Evolutionary conservation across 2,113 vertebrate species (phyloP).

Genomic region (Anser brachyrhynchus): DNA sequence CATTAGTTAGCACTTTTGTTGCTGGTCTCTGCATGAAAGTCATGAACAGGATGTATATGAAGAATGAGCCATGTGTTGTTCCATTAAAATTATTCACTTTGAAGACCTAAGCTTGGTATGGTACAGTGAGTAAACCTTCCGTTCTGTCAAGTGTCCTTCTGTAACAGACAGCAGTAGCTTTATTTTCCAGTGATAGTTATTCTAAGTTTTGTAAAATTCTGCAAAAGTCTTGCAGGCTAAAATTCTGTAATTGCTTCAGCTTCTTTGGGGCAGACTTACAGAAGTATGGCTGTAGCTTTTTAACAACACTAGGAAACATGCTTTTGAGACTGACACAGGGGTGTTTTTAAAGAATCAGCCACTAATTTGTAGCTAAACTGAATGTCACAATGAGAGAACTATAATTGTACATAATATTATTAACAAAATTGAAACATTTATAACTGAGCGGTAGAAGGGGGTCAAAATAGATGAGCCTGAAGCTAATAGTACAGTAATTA

Average conservation of each 20-base stretch:
- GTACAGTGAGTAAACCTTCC: not conserved
- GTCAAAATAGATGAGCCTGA: not conserved
- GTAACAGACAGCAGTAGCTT: not conserved
- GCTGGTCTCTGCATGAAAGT: not conserved
- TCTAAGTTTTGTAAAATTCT: not conserved
- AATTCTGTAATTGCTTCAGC: accelerated
- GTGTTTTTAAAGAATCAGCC: not conserved
- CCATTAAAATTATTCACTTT: not conserved
- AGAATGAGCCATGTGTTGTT: not conserved
- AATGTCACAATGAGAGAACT: not conserved
- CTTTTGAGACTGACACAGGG: not conserved
- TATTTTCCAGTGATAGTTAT: not conserved
- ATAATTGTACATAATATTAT: not conserved
- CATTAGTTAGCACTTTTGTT: not conserved
- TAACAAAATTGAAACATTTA: not conserved
- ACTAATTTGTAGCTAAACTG: not conserved
- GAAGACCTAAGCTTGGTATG: not conserved
- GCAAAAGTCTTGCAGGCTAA: not conserved
- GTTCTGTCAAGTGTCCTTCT: not conserved
- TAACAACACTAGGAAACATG: not conserved
- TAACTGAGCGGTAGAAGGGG: not conserved
- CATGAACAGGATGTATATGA: not conserved
- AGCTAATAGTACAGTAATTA: not conserved
- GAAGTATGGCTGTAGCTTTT: not conserved
- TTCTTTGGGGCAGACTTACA: not conserved